phyloP scores from a whole-genome alignment of 2,797 vertebrate genomes.

The Syngnathus rostellatus region DNA sequence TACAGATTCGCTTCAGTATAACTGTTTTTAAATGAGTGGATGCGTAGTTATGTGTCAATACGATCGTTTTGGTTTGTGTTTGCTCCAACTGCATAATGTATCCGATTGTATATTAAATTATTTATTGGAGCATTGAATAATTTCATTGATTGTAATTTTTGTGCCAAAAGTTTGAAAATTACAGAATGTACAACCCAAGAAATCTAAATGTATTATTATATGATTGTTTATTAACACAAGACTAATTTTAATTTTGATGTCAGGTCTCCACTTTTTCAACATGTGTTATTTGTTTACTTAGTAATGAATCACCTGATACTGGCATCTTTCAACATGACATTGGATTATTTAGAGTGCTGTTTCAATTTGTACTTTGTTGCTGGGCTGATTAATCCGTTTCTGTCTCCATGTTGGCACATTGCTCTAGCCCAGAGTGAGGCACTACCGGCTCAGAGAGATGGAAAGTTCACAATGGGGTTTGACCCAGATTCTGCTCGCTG shows the following conservation, averaged over 20 bases:
- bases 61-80: not conserved
- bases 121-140: not conserved
- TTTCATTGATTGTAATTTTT: not conserved
- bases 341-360: constrained; percentile 21
- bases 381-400: constrained; percentile 43
- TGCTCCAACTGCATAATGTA: not conserved
- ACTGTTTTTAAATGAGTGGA: not conserved
- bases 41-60: not conserved
- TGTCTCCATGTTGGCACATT: constrained; percentile 41
- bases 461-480: constrained; percentile 53
- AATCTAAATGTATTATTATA: not conserved
- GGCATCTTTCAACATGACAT: not conserved
- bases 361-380: constrained; percentile 36
- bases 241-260: not conserved
- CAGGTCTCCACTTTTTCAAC: not conserved
- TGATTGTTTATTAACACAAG: not conserved
- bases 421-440: constrained; percentile 45
- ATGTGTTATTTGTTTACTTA: not conserved
- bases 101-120: not conserved
- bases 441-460: constrained; percentile 49
- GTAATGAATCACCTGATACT: not conserved
- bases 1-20: too few species aligned
- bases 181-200: not conserved
- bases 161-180: not conserved
- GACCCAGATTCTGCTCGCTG: constrained; percentile 50